Evolutionary conservation across 2,888 invertebrate genomes (phyloP), one percentile per base, ranked within the genome.

Genomic region (Apocheima hispidaria): DNA sequence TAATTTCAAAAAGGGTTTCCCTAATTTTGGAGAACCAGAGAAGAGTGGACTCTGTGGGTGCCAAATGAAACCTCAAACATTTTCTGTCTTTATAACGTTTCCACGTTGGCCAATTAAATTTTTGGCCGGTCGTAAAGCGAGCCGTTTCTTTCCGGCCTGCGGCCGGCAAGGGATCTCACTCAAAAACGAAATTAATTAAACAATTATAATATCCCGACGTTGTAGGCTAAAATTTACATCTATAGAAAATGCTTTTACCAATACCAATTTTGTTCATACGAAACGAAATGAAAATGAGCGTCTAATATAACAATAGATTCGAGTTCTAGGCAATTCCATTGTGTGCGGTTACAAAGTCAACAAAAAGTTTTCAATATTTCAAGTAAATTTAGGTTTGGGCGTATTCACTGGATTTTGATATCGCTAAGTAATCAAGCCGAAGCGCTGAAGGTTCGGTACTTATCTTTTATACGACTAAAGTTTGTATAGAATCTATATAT

Each of bases 11-110:
- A 35, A 49, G 54, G 57, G 36, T 58, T 63, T 57, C 59, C 60
- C 57, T 63, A 65, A 67, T 69, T 67, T 58, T 50, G 33, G 30
- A 57, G 57, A 59, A 30, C 26, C n/a, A n/a, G n/a, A n/a, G n/a
- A n/a, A 52, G 52, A 48, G 18, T 30, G 10, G 59, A 43, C 5
- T 51, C 16, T n/a, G 44, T 35, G 14, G 30, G 18, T 9, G 21
- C 23, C 53, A 53, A 44, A 54, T 26, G 23, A 20, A 26, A 16
- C 10, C 36, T 36, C 41, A 50, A 50, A 54, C 50, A 40, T 63
- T 56, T 43, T 46, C 50, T 18, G 48, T n/a, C 40, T 40, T 44
- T n/a, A n/a, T 40, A 59, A 52, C 23, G 58, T 59, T 33, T n/a
- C 59, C 59, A 46, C 58, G 41, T 33, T 23, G 51, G 46, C 33